Base-by-base conservation (phyloP, 2,888 invertebrate genomes). In the Andricus curvator region DNA sequence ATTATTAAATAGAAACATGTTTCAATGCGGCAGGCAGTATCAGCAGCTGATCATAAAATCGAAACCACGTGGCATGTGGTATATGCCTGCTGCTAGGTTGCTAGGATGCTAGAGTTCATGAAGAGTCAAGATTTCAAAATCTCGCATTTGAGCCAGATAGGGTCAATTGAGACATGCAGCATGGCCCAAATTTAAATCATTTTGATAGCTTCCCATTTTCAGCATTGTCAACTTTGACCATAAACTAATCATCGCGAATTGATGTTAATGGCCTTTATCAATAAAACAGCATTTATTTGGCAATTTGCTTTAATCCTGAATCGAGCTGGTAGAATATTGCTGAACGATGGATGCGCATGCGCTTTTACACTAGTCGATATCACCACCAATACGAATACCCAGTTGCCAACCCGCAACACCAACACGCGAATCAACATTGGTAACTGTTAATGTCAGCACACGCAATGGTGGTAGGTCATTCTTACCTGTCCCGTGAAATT, bases 371-470 rank as follows among this genome's bases (percentile, higher is more conserved):
- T 48, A 81, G 82, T 82, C 84, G 84, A 84, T 84, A 84, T 82
- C 79, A 81, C 80, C 74, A 81, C 79, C 79, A 82, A 82, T 65
- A 82, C 81, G 79, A 78, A 74, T 81, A 81, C 70, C 79, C 81
- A 74, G 84, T 84, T 84, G 82, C 81, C 82, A 84, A 82, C 84
- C 81, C 78, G 80, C 79, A 80, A 77, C 81, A 80, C 77, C 66
- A 78, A 60, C 80, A 74, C 22, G 37, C 62, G 77, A 37, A 48
- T 11, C 33, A 77, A 44, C 77, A 62, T 44, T 77, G 62, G 77
- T 77, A 64, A 77, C 77, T 44, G 62, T 77, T 77, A 77, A 62
- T 44, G 64, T 62, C 62, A 74, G 48, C 48, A 56, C 20, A 74
- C 56, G 56, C 33, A 74, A 56, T 44, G 15, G 15, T 44, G 44